phyloP scores from a whole-genome alignment of 2,797 vertebrate species.

The Leucoraja ocellata region DNA sequence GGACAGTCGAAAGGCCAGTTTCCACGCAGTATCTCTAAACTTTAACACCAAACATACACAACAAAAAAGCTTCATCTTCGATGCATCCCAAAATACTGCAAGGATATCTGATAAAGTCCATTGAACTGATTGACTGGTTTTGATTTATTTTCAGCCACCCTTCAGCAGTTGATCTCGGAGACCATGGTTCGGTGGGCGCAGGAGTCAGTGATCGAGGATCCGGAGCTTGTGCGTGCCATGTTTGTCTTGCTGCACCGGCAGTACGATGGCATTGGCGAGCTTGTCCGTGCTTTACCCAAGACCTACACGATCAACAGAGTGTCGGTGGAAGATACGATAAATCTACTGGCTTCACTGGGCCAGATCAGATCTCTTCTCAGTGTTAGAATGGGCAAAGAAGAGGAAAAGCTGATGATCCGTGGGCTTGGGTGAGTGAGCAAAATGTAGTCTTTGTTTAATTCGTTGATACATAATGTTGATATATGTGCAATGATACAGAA shows the following conservation, averaged over 20 bases:
- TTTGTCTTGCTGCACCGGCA: constrained; percentile 86
- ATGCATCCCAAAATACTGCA: background rate
- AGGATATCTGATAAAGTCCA: background rate
- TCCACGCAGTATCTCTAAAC: too few relatives aligned
- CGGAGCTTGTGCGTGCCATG: constrained; percentile 89
- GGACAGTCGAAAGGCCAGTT: background rate
- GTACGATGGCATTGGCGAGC: constrained; percentile 85
- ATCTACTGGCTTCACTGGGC: constrained; percentile 80
- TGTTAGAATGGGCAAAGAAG: constrained; percentile 89
- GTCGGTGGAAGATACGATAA: constrained; percentile 91
- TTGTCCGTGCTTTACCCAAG: constrained; percentile 82
- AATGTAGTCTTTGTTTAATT: background rate
- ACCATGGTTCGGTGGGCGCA: constrained; percentile 96
- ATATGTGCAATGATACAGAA: background rate
- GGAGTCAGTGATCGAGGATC: constrained; percentile 88
- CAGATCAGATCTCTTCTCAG: constrained; percentile 90
- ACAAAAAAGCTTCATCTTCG: background rate
- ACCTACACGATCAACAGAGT: constrained; percentile 89
- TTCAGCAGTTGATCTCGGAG: constrained; percentile 87
- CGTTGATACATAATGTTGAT: background rate
- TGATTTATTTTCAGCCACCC: constrained; percentile 60
- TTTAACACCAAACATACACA: background rate
- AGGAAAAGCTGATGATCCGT: constrained; percentile 95
- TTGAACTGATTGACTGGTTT: background rate
- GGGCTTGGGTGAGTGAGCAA: constrained; percentile 72